Evolutionary conservation across 2,113 vertebrate genomes (phyloP), one percentile per base, ranked within the genome.

Genomic region (Gambusia affinis): DNA sequence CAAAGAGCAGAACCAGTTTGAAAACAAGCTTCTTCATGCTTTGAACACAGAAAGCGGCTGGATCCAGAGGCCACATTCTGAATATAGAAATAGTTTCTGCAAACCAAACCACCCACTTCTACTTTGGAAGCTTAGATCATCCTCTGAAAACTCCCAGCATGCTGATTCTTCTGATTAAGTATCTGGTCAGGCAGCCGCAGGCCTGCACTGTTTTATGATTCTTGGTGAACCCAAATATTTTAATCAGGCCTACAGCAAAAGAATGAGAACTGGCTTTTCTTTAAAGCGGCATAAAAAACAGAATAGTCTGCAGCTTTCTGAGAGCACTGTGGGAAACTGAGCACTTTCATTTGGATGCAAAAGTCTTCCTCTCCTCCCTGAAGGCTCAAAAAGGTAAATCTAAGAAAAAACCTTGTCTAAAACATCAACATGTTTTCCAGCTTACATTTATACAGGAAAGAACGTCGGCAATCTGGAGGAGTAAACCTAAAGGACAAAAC

Each of bases 131-230:
- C 31, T 31, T 31, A 24, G 5, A 60, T 17, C 54, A 54, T 33
- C 19, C 37, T 24, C 60, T 30, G 60, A 62, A 44, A 8, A 30
- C 31, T 30, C 57, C 70, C 60, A 8, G 60, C 37, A 6, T 22
- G 60, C 70, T 22, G 60, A 72, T 62, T 51, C 57, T 63, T 72
- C 15, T 70, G 31, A 60, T 70, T 35, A 70, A 51, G 22, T 27
- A 73, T 51, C 42, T 51, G 29, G 61, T 64, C 71, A 73, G 28
- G 28, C 28, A 27, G 42, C 64, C 60, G 27, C 12, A 60, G 15
- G 19, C 27, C 60, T 44, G 60, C 37, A 44, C 37, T 15, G 37
- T 30, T 63, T 61, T 35, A 39, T 22, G 33, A 71, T 27, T 44
- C 17, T 31, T 42, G 8, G 70, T 30, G 60, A 63, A 22, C 28